Evolutionary conservation across 2,113 vertebrate species (phyloP), one percentile per base, ranked within the genome.

Genomic region (Indicator indicator): DNA sequence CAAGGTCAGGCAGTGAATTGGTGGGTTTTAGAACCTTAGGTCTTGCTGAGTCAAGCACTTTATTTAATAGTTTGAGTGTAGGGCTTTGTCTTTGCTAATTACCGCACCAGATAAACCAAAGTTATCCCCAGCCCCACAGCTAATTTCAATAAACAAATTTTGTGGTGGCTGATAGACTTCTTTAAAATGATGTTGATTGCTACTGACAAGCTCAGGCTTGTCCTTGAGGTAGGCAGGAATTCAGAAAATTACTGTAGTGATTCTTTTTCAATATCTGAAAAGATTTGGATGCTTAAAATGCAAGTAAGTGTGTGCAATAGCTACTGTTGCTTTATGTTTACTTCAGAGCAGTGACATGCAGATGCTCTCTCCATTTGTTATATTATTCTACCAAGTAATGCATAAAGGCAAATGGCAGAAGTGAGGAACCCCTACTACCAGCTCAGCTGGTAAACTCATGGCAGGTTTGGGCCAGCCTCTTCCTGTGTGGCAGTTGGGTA

Each of bases 91-190:
- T 94, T 88, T 82, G 38, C 38, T 83, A 59, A 59, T 92, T 44
- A 87, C 68, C 72, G 85, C 50, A 82, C 64, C 42, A 86, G 64
- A 48, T 67, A 50, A 86, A 71, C 42, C 38, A 54, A 68, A 58
- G 17, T 50, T 73, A 48, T 48, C 86, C 24, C n/a, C 38, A 86
- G 28, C 58, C 24, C 21, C 27, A 10, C 32, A 38, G 77, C 36
- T 85, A 36, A 89, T 90, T 90, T 87, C 40, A 93, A n/a, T 90
- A 82, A 94, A 48, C 58, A 64, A 91, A 88, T 91, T 32, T 60
- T 75, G 44, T 71, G 83, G 67, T 15, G 32, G 12, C 11, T 72
- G 21, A 83, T 86, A 26, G 0, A 8, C 19, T 81, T 84, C 24
- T 76, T 93, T 89, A 68, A 68, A 79, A 62, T 13, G 12, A 65